Base-by-base conservation (phyloP, 2,797 vertebrate genomes). In the Cossypha caffra region DNA sequence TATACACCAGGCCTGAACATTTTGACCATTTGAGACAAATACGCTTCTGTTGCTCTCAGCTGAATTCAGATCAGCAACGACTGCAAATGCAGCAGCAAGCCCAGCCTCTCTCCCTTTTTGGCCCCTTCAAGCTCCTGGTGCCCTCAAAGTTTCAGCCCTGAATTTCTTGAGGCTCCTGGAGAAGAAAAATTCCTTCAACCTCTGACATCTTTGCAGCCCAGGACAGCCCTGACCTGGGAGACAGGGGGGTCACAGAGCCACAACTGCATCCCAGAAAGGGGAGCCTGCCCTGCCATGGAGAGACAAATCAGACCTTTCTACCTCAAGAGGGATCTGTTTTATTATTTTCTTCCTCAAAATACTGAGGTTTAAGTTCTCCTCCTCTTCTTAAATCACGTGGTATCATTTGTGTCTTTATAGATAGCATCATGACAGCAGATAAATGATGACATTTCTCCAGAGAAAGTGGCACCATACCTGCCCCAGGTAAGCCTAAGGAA, bases 261-360 rank as follows among this genome's bases (percentile, higher is more conserved):
- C 2, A 0, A 3, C 0, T 1, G 26, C 48, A 74, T 17, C 24
- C 61, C 33, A 37, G 24, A 57, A 80, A 66, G 5, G 4, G 16
- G 5, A 54, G 18, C 3, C 1, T 25, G 15, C 43, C 62, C 14
- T 33, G 20, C 38, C 33, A 47, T 1, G 9, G 61, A 28, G 15
- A 72, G 21, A 24, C 25, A 77, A 88, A 83, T n/a, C 11, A 48
- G 7, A 43, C 28, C 15, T 74, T 67, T 67, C 64, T 48, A 7
- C 25, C 16, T 48, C 23, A 51, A 77, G 24, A 74, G 76, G 13
- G 48, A 50, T 9, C 15, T 42, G 19, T 40, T 88, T 68, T 31
- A 83, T 35, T 76, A 31, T 67, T 62, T n/a, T 69, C 16, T 50
- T 74, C 29, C 33, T 58, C 38, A 74, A 80, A 86, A 90, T 11